Evolutionary conservation across 2,797 vertebrate species (phyloP).

Genomic region (Atherinosoma microstoma): DNA sequence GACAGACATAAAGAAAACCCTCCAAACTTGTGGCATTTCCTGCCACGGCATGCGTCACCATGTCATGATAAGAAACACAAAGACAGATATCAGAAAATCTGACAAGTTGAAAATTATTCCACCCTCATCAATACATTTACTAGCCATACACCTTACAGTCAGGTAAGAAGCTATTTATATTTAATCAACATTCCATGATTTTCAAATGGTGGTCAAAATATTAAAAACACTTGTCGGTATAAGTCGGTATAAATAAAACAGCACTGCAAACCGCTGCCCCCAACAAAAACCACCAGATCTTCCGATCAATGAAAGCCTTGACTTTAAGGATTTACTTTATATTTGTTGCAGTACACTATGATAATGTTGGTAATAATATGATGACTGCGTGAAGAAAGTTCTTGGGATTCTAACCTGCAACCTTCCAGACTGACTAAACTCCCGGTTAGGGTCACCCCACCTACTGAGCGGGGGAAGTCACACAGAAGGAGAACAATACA

Average conservation of each 20-base stretch:
- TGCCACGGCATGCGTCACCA: neutral
- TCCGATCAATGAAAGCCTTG: neutral
- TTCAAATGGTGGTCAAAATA: neutral
- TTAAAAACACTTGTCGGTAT: neutral
- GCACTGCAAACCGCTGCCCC: neutral
- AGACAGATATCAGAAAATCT: neutral
- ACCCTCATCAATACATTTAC: neutral
- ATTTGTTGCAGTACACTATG: neutral
- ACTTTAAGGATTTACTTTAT: neutral
- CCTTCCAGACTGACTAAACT: conserved; percentile 39
- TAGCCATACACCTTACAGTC: neutral
- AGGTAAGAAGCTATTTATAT: neutral
- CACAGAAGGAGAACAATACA: conserved; percentile 67
- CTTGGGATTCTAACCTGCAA: conserved; percentile 40
- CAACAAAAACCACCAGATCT: neutral
- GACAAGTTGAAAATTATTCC: neutral
- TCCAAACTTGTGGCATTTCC: neutral
- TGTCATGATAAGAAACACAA: neutral
- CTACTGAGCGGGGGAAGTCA: conserved; percentile 69
- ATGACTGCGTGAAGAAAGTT: neutral
- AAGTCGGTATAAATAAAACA: neutral
- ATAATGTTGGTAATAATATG: neutral
- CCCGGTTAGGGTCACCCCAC: conserved; percentile 49
- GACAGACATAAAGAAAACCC: neutral
- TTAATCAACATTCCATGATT: neutral